These are phyloP conservation scores for Semaprochilodus insignis DNA, from an alignment of 2,797 vertebrate genomes.

Conservation along the genomic window DNA sequence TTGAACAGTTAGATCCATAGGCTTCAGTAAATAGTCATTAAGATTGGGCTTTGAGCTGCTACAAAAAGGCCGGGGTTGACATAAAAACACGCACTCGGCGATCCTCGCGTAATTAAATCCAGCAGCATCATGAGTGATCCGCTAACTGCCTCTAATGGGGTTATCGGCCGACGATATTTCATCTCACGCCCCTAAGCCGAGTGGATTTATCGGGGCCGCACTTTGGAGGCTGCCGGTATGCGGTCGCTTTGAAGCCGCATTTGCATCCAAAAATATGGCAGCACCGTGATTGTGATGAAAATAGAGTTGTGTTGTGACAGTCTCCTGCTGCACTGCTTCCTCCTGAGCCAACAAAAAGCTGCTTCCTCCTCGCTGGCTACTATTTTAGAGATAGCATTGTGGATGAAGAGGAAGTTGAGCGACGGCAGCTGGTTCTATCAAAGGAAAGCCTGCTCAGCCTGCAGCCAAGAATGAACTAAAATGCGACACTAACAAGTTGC, in stretches of 20 bases:
- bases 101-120: conserved; percentile 22
- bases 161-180: background rate
- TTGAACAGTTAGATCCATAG: conserved; percentile 56
- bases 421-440: conserved; percentile 46
- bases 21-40: conserved; percentile 55
- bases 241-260: conserved; percentile 56
- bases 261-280: conserved; percentile 51
- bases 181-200: conserved; percentile 34
- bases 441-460: background rate
- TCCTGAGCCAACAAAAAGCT: conserved; percentile 37
- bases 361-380: conserved; percentile 54
- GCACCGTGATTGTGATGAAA: conserved; percentile 43
- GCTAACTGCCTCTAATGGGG: conserved; percentile 29
- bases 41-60: conserved; percentile 43
- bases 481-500: conserved; percentile 11
- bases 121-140: conserved; percentile 24
- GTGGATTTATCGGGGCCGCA: conserved; percentile 29
- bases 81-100: conserved; percentile 29
- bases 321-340: conserved; percentile 49
- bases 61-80: conserved; percentile 9
- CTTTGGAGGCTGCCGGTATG: conserved; percentile 30
- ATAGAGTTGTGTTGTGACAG: conserved; percentile 51
- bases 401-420: conserved; percentile 32
- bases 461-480: background rate
- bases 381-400: conserved; percentile 48